Base-by-base conservation (phyloP, 2,113 vertebrate genomes). In the Thamnaconus septentrionalis region DNA sequence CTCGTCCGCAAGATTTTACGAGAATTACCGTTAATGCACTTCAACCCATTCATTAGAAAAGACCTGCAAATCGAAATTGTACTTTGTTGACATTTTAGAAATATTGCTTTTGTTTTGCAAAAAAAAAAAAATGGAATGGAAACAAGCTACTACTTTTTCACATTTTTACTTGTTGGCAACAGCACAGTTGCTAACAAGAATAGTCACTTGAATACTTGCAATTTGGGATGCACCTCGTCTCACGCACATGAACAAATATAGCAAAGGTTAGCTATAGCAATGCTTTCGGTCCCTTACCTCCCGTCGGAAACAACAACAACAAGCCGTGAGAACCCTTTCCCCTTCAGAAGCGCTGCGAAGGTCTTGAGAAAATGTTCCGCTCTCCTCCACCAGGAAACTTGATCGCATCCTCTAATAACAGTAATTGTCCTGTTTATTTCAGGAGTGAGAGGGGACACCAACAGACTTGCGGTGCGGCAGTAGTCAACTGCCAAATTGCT, bases 401-500 rank as follows among this genome's bases (percentile, higher is more conserved):
- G 78, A 88, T 84, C 73, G 41, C n/a, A 69, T 82, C 71, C 49
- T 42, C 45, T 68, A 73, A 74, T 76, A 78, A 81, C 52, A 66
- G 46, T 76, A 81, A 84, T 79, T 71, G 71, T 80, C 67, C 66
- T 69, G 71, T 81, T 83, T 80, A 85, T 72, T 75, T 73, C 59
- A 59, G 8, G 7, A 74, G 55, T 75, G 72, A 68, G 46, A 10
- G 18, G 18, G 18, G 52, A 76, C 66, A 69, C 60, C 72, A 69
- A 46, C 73, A 72, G 70, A 69, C 66, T 76, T 1, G 18, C 18
- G 77, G 59, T 65, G 61, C 66, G 73, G 72, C 76, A 67, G 77
- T 86, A 81, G 81, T 83, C 76, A 58, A 49, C 59, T 56, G 73
- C 69, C 66, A 79, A 80, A 89, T 81, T 72, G 69, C 59, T 77